Base-by-base conservation (phyloP, 2,113 vertebrate species). In the Gila orcuttii region DNA sequence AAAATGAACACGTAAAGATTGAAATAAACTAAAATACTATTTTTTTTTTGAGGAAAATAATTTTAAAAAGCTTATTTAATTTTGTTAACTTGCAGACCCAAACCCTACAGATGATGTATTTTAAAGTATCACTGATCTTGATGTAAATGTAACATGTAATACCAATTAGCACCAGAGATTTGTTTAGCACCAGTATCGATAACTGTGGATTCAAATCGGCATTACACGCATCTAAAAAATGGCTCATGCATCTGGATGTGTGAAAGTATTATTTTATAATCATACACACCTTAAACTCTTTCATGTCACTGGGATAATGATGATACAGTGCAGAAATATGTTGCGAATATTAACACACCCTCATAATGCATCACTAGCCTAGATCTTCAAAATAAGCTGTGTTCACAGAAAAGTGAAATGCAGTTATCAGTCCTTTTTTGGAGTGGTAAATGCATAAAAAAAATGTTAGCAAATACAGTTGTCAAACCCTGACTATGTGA, bases 261-360 rank as follows among this genome's bases (percentile, higher is more conserved):
- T 64, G 7, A 31, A 80, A 64, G n/a, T 47, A 80, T 60, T 64
- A 45, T 80, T 80, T 47, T 80, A 80, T 28, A 31, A 81, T 81
- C 8, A 31, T 5, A 64, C 23, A 21, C 6, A 59, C 71, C 17
- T 4, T 64, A 25, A 74, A 81, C 79, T 75, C 36, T 86, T 88
- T 79, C 10, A 73, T 68, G 75, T 83, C n/a, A 83, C 39, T 50
- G 6, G 15, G 55, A 83, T 66, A 60, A 19, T 76, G 64, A 79
- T 83, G 52, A 87, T 79, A 86, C 74, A 88, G 45, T 69, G 28
- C 52, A 59, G 69, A 92, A 93, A 87, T 92, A 93, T 91, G 84
- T 85, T 68, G 86, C 71, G 42, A 89, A 92, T 87, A 89, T 23
- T 82, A 89, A 91, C 92, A 93, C 92, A 91, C 93, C 92, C 92